Percentiles rank a stretch among this genome's conserved stretches.
phyloP scores from a whole-genome alignment of 2,113 vertebrate genomes.

The Cynoglossus semilaevis region DNA sequence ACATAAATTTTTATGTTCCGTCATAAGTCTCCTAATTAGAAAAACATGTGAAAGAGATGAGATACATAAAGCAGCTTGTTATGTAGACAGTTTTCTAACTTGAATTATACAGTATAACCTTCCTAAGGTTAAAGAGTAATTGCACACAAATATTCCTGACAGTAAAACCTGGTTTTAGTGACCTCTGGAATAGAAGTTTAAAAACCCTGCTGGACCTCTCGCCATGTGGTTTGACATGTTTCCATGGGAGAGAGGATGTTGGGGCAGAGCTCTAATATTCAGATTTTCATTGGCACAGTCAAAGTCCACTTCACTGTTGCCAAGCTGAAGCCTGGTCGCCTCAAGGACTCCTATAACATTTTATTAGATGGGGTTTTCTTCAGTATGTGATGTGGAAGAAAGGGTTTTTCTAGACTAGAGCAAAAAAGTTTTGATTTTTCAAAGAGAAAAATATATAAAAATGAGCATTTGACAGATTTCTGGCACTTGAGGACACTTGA shows the following conservation, averaged over 20 bases:
- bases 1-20: not conserved
- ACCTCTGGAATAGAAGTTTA: not conserved
- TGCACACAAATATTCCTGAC: not conserved
- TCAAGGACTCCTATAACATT: constrained; percentile 12
- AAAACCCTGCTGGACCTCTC: not conserved
- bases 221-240: not conserved
- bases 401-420: not conserved
- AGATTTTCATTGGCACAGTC: not conserved
- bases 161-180: not conserved
- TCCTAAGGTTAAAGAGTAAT: not conserved
- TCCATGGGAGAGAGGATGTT: constrained; percentile 1
- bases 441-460: not conserved
- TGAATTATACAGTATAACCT: not conserved
- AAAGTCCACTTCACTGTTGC: not conserved
- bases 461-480: constrained; percentile 5
- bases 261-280: constrained; percentile 3
- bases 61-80: not conserved
- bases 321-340: not conserved
- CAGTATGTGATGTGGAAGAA: not conserved
- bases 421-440: not conserved
- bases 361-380: constrained; percentile 6
- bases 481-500: not conserved
- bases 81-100: not conserved
- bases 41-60: not conserved
- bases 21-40: not conserved